Base-by-base conservation (phyloP, 2,888 invertebrate genomes). In the Kuschelorhynchus macadamiae region DNA sequence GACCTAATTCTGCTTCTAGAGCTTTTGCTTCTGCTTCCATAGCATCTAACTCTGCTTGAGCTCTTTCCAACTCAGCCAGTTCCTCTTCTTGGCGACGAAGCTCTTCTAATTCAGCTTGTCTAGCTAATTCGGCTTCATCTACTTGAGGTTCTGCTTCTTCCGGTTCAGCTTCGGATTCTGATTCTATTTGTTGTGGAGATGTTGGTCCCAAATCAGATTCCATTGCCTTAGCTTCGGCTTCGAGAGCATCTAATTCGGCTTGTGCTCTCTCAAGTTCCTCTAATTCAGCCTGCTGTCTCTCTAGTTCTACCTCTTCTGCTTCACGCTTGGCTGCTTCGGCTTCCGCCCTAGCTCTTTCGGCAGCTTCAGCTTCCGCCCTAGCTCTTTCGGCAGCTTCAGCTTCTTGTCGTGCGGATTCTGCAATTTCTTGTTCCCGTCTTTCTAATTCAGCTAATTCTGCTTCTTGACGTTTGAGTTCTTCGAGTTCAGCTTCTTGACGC, bases 401-500 rank as follows among this genome's bases (percentile, higher is more conserved):
- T 78, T 90, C 90, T 9, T 83, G 87, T 36, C 56, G 44, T 14
- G 50, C 61, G 81, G 87, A 50, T 44, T 50, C 65, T 16, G 65
- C 72, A 20, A 90, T 83, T 79, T 90, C 90, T n/a, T 82, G 87
- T 82, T 90, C 90, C 33, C 87, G 78, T 53, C 78, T 72, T 71
- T 77, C 81, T 39, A 77, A 73, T 74, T 90, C 90, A 0, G 88
- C 88, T 75, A 90, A 81, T 81, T 91, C 91, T 9, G 83, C 88
- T 83, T 90, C 90, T 39, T 87, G 78, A 41, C 79, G 74, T 63
- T 76, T 80, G 32, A 77, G 73, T 74, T 90, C 90, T 0, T 88
- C 88, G 76, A 90, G 81, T 81, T 90, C 91, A 49, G 88, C 89
- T 70, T 90, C 90, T 86, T 88, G 80, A 32, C 76, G 76, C n/a